Conservation (phyloP, 1,140 invertebrate species). For the Drosophila lowei region DNA sequence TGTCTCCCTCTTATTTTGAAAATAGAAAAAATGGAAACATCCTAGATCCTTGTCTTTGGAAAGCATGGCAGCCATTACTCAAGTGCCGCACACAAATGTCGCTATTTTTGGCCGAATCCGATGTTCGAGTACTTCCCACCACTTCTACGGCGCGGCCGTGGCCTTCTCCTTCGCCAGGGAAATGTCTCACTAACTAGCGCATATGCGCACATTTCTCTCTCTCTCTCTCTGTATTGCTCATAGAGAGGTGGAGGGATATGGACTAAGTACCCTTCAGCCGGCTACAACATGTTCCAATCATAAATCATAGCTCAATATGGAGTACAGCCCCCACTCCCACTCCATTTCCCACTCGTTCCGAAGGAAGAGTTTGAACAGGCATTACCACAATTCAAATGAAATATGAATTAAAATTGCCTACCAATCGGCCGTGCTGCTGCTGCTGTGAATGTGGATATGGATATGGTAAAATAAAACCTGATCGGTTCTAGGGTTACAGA, state of each 20-base stretch:
- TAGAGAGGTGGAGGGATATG: constrained; percentile 5
- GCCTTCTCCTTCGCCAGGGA: constrained; percentile 32
- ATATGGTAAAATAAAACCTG: constrained; percentile 51
- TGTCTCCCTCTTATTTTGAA: constrained; percentile 3
- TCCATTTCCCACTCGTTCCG: background rate
- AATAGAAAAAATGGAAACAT: constrained; percentile 44
- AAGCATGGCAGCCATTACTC: constrained; percentile 63
- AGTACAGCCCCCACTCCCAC: constrained; percentile 45
- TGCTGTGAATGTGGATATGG: background rate
- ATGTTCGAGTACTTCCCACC: constrained; percentile 58
- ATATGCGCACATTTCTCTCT: constrained; percentile 75
- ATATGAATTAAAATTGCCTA: constrained; percentile 75
- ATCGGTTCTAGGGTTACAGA: constrained; percentile 36
- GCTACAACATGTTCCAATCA: constrained; percentile 73
- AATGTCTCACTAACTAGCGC: constrained; percentile 76
- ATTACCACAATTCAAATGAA: constrained; percentile 71
- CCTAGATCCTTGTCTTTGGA: constrained; percentile 51
- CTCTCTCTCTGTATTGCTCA: constrained; percentile 14
- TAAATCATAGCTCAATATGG: constrained; percentile 82
- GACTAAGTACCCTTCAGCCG: constrained; percentile 68
- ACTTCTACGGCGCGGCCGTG: constrained; percentile 45
- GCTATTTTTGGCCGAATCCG: constrained; percentile 65
- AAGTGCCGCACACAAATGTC: constrained; percentile 72
- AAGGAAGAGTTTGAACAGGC: constrained; percentile 31
- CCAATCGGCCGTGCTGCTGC: constrained; percentile 49